Evolutionary conservation across 2,797 vertebrate species (phyloP).

Genomic region (Leptoclinus maculatus): DNA sequence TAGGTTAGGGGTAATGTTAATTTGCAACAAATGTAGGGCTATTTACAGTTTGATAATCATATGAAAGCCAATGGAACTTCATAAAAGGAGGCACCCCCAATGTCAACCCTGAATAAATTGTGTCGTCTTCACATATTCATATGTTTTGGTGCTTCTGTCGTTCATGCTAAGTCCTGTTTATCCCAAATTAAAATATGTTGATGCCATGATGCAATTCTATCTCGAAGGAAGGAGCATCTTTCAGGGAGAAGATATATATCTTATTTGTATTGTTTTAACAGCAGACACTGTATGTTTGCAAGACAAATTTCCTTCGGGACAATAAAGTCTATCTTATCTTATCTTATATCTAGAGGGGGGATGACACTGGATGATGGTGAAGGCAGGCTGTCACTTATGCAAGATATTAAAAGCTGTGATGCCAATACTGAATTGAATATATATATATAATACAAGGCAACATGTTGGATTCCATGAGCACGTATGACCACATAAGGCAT

Average conservation of each 20-base stretch:
- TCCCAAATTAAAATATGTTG: slow-evolving; percentile 9
- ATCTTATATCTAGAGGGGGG: neutral
- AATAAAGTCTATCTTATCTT: too few species aligned
- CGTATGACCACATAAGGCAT: neutral
- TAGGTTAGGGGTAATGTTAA: slow-evolving; percentile 28
- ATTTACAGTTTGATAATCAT: slow-evolving; percentile 37
- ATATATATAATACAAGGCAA: too few species aligned
- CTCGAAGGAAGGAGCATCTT: neutral
- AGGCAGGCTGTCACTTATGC: slow-evolving; percentile 3
- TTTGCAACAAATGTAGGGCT: slow-evolving; percentile 40
- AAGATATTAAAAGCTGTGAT: slow-evolving; percentile 19
- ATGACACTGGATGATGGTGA: slow-evolving; percentile 8
- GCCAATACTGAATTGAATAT: slow-evolving; percentile 14
- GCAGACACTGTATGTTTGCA: too few species aligned
- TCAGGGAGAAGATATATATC: neutral
- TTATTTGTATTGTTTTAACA: too few species aligned
- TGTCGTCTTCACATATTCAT: slow-evolving; percentile 1
- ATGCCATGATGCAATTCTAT: slow-evolving; percentile 7
- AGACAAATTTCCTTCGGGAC: too few species aligned
- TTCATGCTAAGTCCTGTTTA: slow-evolving; percentile 11
- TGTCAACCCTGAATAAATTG: neutral
- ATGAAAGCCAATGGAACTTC: slow-evolving; percentile 19
- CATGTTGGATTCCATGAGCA: too few species aligned
- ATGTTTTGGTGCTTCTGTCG: slow-evolving; percentile 11
- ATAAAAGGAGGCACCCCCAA: neutral